Percentiles rank a stretch among this genome's conserved stretches.
These are phyloP conservation scores for Grus americana DNA, from an alignment of 2,113 vertebrate genomes.

Conservation along the genomic window DNA sequence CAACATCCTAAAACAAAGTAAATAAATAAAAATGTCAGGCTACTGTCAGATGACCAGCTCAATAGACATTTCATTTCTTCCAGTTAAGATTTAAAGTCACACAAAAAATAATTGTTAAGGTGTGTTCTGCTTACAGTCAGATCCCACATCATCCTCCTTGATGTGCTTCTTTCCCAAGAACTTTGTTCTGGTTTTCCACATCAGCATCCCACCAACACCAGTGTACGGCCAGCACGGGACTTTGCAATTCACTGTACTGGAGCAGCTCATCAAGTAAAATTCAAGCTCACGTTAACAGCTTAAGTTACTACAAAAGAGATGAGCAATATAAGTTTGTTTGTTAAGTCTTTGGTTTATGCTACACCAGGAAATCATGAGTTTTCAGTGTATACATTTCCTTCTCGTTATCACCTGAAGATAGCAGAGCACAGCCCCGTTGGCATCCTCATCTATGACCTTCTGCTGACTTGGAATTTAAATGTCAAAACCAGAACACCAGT, in stretches of 20 bases:
- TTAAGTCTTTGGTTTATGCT: not conserved
- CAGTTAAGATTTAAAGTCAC: not conserved
- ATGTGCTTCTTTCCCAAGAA: not conserved
- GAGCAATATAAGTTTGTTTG: not conserved
- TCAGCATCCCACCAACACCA: not conserved
- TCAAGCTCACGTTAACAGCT: not conserved
- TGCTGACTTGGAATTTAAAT: not conserved
- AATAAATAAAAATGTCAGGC: not conserved
- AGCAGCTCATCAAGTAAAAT: not conserved
- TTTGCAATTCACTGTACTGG: not conserved
- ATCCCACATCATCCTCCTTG: not conserved
- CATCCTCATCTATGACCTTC: not conserved
- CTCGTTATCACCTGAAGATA: not conserved
- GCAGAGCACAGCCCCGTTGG: not conserved
- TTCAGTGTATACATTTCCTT: not conserved
- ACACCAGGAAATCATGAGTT: not conserved
- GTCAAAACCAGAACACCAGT: not conserved
- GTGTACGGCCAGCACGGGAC: fast-evolving
- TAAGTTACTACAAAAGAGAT: not conserved
- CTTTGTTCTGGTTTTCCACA: not conserved
- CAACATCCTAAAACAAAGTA: not conserved
- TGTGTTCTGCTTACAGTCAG: not conserved
- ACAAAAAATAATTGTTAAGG: not conserved
- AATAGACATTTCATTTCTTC: not conserved
- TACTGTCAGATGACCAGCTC: not conserved